phyloP scores from a whole-genome alignment of 1,140 invertebrate species.

The Magallana angulata region DNA sequence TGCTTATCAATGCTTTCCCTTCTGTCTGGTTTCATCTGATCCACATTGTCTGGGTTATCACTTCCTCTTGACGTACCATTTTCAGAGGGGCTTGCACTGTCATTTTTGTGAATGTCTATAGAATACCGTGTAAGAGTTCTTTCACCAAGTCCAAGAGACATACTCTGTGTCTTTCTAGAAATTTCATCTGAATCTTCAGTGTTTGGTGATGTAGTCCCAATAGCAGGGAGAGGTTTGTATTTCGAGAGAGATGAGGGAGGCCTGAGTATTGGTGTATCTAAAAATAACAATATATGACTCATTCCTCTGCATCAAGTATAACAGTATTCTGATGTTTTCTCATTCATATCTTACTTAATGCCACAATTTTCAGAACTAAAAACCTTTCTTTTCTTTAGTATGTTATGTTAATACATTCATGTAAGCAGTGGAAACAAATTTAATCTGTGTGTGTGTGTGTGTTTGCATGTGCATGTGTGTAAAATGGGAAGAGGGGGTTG shows the following conservation, averaged over 20 bases:
- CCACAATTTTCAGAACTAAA: too few species aligned
- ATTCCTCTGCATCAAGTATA: too few species aligned
- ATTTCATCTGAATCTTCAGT: conserved; percentile 8
- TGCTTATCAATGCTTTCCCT: not conserved
- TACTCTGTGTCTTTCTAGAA: conserved; percentile 6
- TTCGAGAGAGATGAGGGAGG: conserved; percentile 49
- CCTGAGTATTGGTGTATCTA: conserved; percentile 43
- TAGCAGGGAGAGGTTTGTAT: conserved; percentile 56
- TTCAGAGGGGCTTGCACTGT: conserved; percentile 1
- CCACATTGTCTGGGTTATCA: not conserved
- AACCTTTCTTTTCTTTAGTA: too few species aligned
- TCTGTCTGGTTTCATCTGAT: not conserved
- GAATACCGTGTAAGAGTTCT: conserved; percentile 23
- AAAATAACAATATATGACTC: not conserved
- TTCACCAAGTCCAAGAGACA: conserved; percentile 37
- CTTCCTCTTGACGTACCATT: not conserved
- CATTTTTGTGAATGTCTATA: conserved; percentile 30
- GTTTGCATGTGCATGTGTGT: too few species aligned
- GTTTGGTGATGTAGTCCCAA: conserved; percentile 25
- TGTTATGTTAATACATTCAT: too few species aligned
- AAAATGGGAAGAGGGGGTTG: too few species aligned
- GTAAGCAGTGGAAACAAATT: too few species aligned
- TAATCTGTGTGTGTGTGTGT: too few species aligned
- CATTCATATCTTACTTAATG: too few species aligned
- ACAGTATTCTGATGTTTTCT: too few species aligned